Evolutionary conservation across 2,888 invertebrate species (phyloP), one percentile per base, ranked within the genome.

Genomic region (Acronicta psi): DNA sequence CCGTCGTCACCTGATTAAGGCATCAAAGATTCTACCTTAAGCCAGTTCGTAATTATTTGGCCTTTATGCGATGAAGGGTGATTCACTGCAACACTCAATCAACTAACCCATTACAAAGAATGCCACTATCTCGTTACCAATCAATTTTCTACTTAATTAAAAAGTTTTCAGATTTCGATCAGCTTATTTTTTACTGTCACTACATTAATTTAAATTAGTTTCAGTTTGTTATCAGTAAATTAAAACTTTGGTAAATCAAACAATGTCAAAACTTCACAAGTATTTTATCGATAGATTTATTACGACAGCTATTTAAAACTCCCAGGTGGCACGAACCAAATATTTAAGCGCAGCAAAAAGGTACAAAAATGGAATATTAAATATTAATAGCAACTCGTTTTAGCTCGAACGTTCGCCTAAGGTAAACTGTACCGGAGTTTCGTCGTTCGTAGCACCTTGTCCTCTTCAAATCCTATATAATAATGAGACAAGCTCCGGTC

Each of bases 1-100:
- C 59, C 69, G 71, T 81, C 83, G 83, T 84, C 89, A 89, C 87
- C 89, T 91, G 89, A 91, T 91, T 91, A 91, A 89, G 77, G 85
- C 87, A 81, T 89, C 90, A 90, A 89, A 90, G 88, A 88, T 86
- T 79, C 78, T 66, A 77, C 75, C 71, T 75, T 73, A 77, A 84
- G 82, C 81, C 79, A 64, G 79, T 67, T 78, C 81, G 82, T 89
- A 88, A 89, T 89, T 87, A 89, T 90, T 88, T 84, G 84, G 85
- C 79, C 74, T 80, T 79, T 77, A 76, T 73, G 62, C 56, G 49
- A 55, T 42, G 70, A 69, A 69, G 66, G 61, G 53, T 60, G 67
- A 71, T 77, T 78, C 76, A 77, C 47, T 36, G 50, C 67, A 59
- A 62, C 57, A 58, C 62, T 70, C 60, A 65, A 76, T 73, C 67